phyloP scores from a whole-genome alignment of 1,140 invertebrate genomes.

The Trachelipus rathkii region DNA sequence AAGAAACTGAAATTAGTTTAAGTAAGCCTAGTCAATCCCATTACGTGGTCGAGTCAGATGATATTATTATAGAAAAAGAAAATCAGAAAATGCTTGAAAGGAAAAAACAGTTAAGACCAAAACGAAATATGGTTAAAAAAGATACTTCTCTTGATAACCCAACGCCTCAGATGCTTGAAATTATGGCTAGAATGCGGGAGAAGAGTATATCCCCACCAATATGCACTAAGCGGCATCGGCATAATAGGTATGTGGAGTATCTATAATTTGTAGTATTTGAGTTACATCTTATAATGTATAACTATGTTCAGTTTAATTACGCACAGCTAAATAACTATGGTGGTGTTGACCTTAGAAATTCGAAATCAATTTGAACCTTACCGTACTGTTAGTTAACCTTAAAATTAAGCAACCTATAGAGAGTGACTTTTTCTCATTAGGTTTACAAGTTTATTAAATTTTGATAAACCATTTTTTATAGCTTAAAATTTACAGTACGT shows the following conservation, averaged over 20 bases:
- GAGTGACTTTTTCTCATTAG: no score
- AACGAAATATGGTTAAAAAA: constrained; percentile 34
- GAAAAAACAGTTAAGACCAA: constrained; percentile 38
- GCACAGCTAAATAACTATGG: no score
- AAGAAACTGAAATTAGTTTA: constrained; percentile 38
- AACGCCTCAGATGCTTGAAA: constrained; percentile 45
- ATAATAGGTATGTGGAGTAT: constrained; percentile 32
- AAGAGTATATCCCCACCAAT: constrained; percentile 41
- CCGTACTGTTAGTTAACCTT: no score
- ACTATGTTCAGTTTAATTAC: no score
- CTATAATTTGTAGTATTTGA: no score
- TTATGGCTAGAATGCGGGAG: constrained; percentile 46
- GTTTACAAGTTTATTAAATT: no score
- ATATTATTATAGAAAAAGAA: constrained; percentile 42
- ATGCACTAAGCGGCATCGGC: constrained; percentile 40
- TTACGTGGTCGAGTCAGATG: constrained; percentile 32
- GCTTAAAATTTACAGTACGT: no score
- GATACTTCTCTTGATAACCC: constrained; percentile 45
- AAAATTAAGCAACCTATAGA: no score
- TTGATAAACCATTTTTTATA: no score
- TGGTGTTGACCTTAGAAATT: no score
- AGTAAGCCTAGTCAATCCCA: constrained; percentile 39
- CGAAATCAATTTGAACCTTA: no score
- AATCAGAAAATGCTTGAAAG: constrained; percentile 41
- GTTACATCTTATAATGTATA: no score